Base-by-base conservation (phyloP, 2,888 invertebrate species). In the Cynaeus angustus region DNA sequence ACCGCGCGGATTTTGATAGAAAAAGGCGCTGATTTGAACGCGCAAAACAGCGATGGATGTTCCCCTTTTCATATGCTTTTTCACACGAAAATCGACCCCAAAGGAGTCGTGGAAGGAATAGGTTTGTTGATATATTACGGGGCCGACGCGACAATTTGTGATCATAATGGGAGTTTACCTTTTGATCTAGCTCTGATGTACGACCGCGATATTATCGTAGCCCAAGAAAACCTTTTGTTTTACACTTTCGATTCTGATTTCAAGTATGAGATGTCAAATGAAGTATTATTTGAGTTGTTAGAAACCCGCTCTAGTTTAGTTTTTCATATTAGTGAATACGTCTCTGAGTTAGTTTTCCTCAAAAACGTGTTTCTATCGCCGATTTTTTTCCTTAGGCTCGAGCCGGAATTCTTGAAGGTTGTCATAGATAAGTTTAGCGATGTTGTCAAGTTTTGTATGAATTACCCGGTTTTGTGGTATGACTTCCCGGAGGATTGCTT, bases 21-120 rank as follows among this genome's bases (percentile, higher is more conserved):
- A 21, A 56, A 26, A 12, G 56, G 56, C n/a, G 56, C 26, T 3
- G 56, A 56, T 43, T 9, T 56, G n/a, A 43, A 56, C 26, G 56
- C 12, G 2, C 41, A 56, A 26, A 43, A 56, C 43, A 26, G 26
- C 10, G 26, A 38, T n/a, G 56, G 56, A 9, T 26, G 26, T 6
- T 41, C 56, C 14, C 56, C 56, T n/a, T 26, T 56, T 9, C 56
- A 43, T n/a, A 43, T 56, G 56, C 12, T 56, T 10, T 56, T 56
- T 1, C 26, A 50, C 7, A 28, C 28, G 10, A 50, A 50, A 46
- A 46, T 9, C 7, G 41, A 56, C 43, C 37, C 43, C 13, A 41
- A 16, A 3, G 16, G 38, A 3, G 38, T 55, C n/a, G 33, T 9
- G 9, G 56, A 56, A 16, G 56, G 56, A 0, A 45, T 59, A 13